phyloP scores from a whole-genome alignment of 2,888 invertebrate genomes.

The Eupelmus urozonus region DNA sequence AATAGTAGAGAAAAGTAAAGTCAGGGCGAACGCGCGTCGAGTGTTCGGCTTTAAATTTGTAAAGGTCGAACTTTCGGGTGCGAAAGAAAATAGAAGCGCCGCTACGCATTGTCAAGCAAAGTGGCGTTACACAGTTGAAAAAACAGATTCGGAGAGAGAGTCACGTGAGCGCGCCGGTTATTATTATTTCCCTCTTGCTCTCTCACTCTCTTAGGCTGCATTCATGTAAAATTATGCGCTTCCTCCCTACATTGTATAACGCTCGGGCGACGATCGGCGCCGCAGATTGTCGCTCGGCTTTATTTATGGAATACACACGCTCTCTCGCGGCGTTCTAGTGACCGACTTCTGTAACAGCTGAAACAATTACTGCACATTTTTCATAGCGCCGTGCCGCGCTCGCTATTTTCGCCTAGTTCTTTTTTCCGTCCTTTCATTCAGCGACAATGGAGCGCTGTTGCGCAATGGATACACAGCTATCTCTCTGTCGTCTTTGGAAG shows the following conservation, averaged over 20 bases:
- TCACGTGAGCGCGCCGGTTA: not conserved
- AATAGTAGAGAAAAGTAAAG: too few relatives aligned
- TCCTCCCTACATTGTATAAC: slow-evolving; percentile 34
- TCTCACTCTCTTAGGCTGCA: too few relatives aligned
- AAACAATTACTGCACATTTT: slow-evolving; percentile 11
- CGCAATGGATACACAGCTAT: not conserved
- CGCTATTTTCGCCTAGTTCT: not conserved
- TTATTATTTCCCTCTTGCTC: too few relatives aligned
- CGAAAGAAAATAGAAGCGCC: too few relatives aligned
- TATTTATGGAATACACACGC: slow-evolving; percentile 45
- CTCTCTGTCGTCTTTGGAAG: not conserved
- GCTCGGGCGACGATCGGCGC: slow-evolving; percentile 9
- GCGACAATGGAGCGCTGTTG: not conserved
- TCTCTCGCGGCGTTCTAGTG: slow-evolving; percentile 27
- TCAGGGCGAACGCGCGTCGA: too few relatives aligned
- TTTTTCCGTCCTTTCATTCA: not conserved
- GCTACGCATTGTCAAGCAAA: too few relatives aligned
- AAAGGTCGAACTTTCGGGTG: too few relatives aligned
- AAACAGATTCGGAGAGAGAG: not conserved
- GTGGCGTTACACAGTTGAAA: not conserved
- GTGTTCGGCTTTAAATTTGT: too few relatives aligned
- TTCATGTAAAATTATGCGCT: slow-evolving; percentile 50
- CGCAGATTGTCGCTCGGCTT: slow-evolving; percentile 40
- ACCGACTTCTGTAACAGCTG: slow-evolving; percentile 45
- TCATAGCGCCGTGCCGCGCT: not conserved